phyloP scores from a whole-genome alignment of 2,888 invertebrate species.

The Synergus laeviventris region DNA sequence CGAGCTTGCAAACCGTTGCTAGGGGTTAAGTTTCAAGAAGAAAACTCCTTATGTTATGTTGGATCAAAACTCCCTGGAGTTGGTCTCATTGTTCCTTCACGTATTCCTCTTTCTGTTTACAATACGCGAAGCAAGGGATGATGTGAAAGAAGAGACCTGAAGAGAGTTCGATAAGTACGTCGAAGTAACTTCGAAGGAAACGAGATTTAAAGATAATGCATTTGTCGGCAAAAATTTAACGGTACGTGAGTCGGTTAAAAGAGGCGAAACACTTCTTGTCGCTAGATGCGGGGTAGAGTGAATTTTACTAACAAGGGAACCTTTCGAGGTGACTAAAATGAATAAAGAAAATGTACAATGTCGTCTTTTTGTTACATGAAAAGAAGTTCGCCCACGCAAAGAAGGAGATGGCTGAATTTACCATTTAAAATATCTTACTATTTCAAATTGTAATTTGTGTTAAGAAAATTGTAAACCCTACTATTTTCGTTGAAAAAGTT shows the following conservation, averaged over 20 bases:
- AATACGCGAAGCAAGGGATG: not conserved
- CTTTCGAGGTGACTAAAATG: too few relatives aligned
- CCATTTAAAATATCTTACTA: too few relatives aligned
- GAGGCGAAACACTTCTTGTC: not conserved
- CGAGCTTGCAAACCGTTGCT: slow-evolving; percentile 27
- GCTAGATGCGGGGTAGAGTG: not conserved
- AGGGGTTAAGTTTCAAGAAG: slow-evolving; percentile 9
- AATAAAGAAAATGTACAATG: too few relatives aligned
- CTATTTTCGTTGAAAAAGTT: too few relatives aligned
- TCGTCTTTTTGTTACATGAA: too few relatives aligned
- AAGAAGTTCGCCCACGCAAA: too few relatives aligned
- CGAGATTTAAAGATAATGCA: slow-evolving; percentile 20
- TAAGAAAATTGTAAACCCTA: too few relatives aligned
- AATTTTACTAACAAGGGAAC: not conserved
- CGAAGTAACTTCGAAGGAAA: slow-evolving; percentile 11
- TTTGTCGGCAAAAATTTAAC: slow-evolving; percentile 12
- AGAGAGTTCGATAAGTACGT: slow-evolving; percentile 1
- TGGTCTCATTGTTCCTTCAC: not conserved
- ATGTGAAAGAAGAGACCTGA: slow-evolving; percentile 10
- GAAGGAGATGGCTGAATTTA: too few relatives aligned
- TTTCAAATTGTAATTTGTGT: too few relatives aligned
- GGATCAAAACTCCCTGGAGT: slow-evolving; percentile 15
- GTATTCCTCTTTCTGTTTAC: slow-evolving; percentile 23
- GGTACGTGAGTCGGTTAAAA: not conserved
- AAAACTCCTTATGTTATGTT: slow-evolving; percentile 26